Conservation (phyloP, 2,888 invertebrate genomes). For the Epirrita christyi region DNA sequence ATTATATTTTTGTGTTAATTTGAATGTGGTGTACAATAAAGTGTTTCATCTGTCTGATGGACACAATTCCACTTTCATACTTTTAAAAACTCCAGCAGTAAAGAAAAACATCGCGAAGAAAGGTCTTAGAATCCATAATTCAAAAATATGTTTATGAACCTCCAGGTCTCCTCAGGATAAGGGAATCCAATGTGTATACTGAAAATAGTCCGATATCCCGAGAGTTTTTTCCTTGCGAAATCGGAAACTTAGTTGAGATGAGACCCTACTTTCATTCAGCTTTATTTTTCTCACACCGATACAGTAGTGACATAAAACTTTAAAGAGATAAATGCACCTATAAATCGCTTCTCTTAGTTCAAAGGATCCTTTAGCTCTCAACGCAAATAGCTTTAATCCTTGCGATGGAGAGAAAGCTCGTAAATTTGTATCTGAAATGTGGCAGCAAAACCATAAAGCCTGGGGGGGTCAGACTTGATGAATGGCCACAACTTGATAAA, state of each 20-base stretch:
- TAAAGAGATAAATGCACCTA: conserved; percentile 7
- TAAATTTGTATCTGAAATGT: conserved; percentile 19
- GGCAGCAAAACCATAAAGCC: conserved; percentile 13
- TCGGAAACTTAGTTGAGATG: neutral
- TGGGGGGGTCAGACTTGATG: neutral
- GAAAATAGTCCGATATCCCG: too few relatives aligned
- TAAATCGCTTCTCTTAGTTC: conserved; percentile 7
- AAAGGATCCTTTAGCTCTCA: conserved; percentile 15
- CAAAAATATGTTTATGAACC: too few relatives aligned
- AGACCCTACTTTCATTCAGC: neutral
- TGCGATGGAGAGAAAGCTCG: conserved; percentile 19
- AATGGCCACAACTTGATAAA: too few relatives aligned
- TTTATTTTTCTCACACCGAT: conserved; percentile 4
- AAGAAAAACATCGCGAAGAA: too few relatives aligned
- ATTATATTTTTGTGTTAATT: too few relatives aligned
- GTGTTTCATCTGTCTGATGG: too few relatives aligned
- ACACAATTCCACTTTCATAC: too few relatives aligned
- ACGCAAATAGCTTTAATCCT: conserved; percentile 19
- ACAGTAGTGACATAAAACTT: conserved; percentile 7
- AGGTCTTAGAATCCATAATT: too few relatives aligned
- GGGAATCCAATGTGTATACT: too few relatives aligned
- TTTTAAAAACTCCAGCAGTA: too few relatives aligned
- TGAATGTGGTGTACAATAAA: too few relatives aligned
- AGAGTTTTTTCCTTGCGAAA: neutral
- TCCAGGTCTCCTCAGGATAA: too few relatives aligned